phyloP scores from a whole-genome alignment of 2,113 vertebrate genomes.

The Carollia perspicillata region DNA sequence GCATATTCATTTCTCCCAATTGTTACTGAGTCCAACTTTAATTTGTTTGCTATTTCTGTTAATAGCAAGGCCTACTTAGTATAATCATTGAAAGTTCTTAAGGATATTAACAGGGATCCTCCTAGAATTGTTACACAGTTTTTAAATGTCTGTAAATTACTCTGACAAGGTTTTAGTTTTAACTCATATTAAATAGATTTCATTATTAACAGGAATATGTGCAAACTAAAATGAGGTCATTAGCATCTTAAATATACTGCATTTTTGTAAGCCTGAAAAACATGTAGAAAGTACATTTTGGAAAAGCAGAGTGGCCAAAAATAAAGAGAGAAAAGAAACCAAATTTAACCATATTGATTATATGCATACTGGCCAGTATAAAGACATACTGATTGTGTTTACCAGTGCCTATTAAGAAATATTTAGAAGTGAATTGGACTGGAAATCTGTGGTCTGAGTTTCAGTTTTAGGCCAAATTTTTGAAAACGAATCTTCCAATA shows the following conservation, averaged over 20 bases:
- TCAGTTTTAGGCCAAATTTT: not conserved
- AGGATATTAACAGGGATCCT: constrained; percentile 83
- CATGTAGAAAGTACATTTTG: constrained; percentile 9
- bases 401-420: not conserved
- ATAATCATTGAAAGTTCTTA: constrained; percentile 78
- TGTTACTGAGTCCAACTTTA: constrained; percentile 82
- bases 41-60: constrained; percentile 83
- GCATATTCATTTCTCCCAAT: constrained; percentile 80
- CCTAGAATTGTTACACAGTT: constrained; percentile 71
- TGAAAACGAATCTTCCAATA: not conserved
- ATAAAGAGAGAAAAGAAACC: not conserved
- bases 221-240: constrained; percentile 83
- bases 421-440: not conserved
- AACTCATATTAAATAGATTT: constrained; percentile 82
- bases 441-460: not conserved
- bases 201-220: constrained; percentile 80
- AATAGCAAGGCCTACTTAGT: constrained; percentile 79
- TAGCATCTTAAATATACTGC: constrained; percentile 74
- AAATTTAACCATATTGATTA: not conserved
- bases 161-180: constrained; percentile 82
- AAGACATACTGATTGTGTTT: not conserved
- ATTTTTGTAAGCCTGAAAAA: constrained; percentile 12
- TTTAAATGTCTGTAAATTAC: constrained; percentile 82
- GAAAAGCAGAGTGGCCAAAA: constrained; percentile 27
- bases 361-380: not conserved